A percentile compares a stretch with the other conserved stretches of the same genome.
These are phyloP conservation scores for Synanthedon tipuliformis DNA, from an alignment of 2,888 invertebrate genomes.

Conservation along the genomic window DNA sequence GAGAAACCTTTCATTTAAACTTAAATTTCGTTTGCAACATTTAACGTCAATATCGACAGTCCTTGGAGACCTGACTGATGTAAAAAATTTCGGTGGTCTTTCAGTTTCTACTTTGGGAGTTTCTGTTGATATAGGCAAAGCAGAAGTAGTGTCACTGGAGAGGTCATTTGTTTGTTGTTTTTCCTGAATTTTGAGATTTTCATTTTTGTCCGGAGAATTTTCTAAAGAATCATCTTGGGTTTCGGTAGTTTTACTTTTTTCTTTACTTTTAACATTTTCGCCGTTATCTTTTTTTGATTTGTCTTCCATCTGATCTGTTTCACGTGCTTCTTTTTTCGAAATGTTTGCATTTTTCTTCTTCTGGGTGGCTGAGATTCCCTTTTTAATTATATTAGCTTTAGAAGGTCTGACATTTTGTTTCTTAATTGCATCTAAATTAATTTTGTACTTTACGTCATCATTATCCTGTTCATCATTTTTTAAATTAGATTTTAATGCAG, in stretches of 20 bases:
- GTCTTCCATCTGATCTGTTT: slow-evolving; percentile 11
- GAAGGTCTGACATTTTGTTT: slow-evolving; percentile 30
- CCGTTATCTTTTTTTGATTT: slow-evolving; percentile 7
- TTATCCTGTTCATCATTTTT: slow-evolving; percentile 25
- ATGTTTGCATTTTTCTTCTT: slow-evolving; percentile 27
- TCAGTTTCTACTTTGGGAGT: slow-evolving; percentile 49
- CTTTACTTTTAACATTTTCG: slow-evolving; percentile 10
- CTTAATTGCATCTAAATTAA: slow-evolving; percentile 41
- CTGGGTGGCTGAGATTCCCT: slow-evolving; percentile 22
- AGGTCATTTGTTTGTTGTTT: slow-evolving; percentile 8
- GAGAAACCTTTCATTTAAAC: slow-evolving; percentile 54
- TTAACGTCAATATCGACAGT: slow-evolving; percentile 61
- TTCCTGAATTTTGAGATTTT: slow-evolving; percentile 9
- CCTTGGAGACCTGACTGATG: slow-evolving; percentile 51
- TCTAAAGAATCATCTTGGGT: slow-evolving; percentile 8
- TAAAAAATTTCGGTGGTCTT: slow-evolving; percentile 60
- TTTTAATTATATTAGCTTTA: slow-evolving; percentile 43
- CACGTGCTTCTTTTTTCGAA: slow-evolving; percentile 10
- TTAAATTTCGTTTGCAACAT: slow-evolving; percentile 57
- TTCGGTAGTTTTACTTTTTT: slow-evolving; percentile 7
- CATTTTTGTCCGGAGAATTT: slow-evolving; percentile 4
- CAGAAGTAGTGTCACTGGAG: slow-evolving; percentile 10
- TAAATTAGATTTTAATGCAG: slow-evolving; percentile 15
- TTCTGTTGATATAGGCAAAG: slow-evolving; percentile 18
- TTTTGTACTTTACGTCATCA: slow-evolving; percentile 53